These are phyloP conservation scores for Zosterops lateralis DNA, from an alignment of 2,113 vertebrate species.

Conservation along the genomic window DNA sequence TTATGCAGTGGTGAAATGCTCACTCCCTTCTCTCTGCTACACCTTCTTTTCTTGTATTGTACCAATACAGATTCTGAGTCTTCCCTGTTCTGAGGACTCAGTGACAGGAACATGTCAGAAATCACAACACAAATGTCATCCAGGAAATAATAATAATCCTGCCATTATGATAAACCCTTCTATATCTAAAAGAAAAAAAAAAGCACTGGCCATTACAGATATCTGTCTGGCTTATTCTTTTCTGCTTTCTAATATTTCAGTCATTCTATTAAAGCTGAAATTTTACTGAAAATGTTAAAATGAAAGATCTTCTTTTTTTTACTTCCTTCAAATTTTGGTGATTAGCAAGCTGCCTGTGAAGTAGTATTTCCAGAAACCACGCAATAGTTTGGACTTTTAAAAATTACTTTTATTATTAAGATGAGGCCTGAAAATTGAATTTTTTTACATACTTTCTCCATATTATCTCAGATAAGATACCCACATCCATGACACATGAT, in stretches of 20 bases:
- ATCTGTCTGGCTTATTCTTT: not conserved
- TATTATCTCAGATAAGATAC: not conserved
- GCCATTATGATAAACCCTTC: not conserved
- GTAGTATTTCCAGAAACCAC: not conserved
- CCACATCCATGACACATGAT: not conserved
- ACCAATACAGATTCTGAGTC: not conserved
- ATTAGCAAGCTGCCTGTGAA: not conserved
- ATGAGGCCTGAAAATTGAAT: not conserved
- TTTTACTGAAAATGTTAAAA: not conserved
- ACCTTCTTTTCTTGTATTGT: not conserved
- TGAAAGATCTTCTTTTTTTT: not conserved
- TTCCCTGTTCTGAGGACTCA: not conserved
- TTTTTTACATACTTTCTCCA: not conserved
- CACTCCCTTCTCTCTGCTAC: not conserved
- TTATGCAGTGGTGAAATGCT: not conserved
- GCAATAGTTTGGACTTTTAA: not conserved
- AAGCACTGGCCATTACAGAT: not conserved
- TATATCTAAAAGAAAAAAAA: not conserved
- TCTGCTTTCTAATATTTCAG: not conserved
- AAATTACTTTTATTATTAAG: not conserved
- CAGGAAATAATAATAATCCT: not conserved
- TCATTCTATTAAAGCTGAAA: not conserved
- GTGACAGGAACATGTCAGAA: not conserved
- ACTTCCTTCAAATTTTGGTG: not conserved
- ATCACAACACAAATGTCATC: not conserved